A percentile compares a stretch with the other conserved stretches of the same genome.
Evolutionary conservation across 2,888 invertebrate genomes (phyloP).

Genomic region (Congeria kusceri): DNA sequence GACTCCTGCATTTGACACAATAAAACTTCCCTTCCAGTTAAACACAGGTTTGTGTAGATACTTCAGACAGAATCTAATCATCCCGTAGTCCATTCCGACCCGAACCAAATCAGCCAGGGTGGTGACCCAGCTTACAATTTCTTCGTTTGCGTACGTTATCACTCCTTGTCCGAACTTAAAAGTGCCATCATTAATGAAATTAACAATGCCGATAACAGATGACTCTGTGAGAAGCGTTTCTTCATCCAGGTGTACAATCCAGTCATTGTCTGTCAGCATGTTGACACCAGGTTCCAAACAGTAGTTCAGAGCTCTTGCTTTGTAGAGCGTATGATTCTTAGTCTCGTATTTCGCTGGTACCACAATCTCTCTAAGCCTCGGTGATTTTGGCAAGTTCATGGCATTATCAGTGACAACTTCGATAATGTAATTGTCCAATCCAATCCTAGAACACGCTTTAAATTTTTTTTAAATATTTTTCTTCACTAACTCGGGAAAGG

Average conservation of each 20-base stretch:
- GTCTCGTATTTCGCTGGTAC: conserved; percentile 74
- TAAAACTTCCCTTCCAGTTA: conserved; percentile 81
- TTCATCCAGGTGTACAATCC: conserved; percentile 81
- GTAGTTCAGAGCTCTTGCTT: conserved; percentile 79
- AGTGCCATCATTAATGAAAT: conserved; percentile 77
- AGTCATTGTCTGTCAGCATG: conserved; percentile 76
- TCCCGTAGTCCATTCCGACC: conserved; percentile 77
- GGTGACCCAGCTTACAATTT: conserved; percentile 79
- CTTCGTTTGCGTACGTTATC: conserved; percentile 76
- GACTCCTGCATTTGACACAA: conserved; percentile 76
- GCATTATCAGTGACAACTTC: conserved; percentile 75
- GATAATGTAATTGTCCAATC: conserved; percentile 73
- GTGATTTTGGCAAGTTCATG: conserved; percentile 66
- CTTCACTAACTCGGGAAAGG: conserved; percentile 70
- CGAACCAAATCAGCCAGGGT: conserved; percentile 77
- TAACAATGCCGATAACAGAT: conserved; percentile 78
- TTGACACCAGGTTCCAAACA: conserved; percentile 74
- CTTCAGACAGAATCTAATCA: conserved; percentile 69
- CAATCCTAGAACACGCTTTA: conserved; percentile 68
- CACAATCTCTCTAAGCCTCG: conserved; percentile 68
- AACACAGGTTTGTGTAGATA: conserved; percentile 76
- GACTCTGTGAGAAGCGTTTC: conserved; percentile 79
- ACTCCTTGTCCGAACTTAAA: conserved; percentile 79
- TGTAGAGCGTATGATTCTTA: conserved; percentile 69
- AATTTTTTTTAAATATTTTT: conserved; percentile 73